Conservation (phyloP, 1,140 invertebrate species). For the Cydia pomonella region DNA sequence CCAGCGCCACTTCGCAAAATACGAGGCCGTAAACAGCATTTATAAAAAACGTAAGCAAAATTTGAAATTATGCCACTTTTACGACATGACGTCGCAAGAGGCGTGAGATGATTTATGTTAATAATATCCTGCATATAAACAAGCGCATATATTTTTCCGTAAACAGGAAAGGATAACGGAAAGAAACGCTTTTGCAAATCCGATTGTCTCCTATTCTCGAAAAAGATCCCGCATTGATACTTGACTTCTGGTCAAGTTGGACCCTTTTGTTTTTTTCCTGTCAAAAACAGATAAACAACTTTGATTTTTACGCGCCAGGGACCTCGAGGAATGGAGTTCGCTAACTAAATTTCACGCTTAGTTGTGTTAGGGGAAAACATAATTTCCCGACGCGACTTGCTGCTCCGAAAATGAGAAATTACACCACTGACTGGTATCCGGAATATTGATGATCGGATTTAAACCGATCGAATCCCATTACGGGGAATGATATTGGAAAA, state of each 20-base stretch:
- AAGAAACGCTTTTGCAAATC: not conserved
- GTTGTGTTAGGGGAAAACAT: constrained; percentile 12
- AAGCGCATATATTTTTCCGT: constrained; percentile 10
- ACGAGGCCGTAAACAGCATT: not conserved
- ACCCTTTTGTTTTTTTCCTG: not conserved
- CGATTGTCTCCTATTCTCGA: not conserved
- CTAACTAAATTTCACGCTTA: constrained; percentile 28
- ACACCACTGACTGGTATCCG: constrained; percentile 7
- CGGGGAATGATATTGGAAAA: constrained; percentile 32
- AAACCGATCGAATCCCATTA: constrained; percentile 25
- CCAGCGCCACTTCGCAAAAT: not conserved
- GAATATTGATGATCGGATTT: constrained; percentile 30
- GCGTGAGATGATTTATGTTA: constrained; percentile 10
- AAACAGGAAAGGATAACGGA: not conserved
- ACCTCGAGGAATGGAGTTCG: not conserved
- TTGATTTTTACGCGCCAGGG: constrained; percentile 10
- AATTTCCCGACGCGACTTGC: not conserved
- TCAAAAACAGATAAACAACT: constrained; percentile 14
- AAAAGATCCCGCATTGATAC: constrained; percentile 2
- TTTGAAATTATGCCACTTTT: constrained; percentile 7
- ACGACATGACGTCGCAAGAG: not conserved
- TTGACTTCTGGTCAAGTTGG: not conserved
- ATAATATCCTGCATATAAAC: constrained; percentile 14
- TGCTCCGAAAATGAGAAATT: constrained; percentile 29
- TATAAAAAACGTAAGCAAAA: constrained; percentile 2